phyloP scores from a whole-genome alignment of 2,888 invertebrate species.

The Siphlonurus alternatus region DNA sequence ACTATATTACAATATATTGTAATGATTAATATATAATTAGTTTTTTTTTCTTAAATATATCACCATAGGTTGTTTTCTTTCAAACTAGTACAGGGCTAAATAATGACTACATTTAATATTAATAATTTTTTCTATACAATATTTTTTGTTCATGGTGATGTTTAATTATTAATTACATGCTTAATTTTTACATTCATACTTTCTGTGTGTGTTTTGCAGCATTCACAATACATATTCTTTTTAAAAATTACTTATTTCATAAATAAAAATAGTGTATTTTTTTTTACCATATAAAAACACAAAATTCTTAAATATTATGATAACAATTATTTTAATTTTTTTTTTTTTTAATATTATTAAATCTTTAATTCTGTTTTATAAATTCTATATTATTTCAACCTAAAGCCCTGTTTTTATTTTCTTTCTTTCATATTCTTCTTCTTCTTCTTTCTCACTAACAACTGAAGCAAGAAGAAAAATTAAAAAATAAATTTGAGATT shows the following conservation, averaged over 20 bases:
- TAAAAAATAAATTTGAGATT: neutral
- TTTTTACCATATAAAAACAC: neutral
- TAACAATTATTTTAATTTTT: neutral
- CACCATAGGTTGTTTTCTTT: neutral
- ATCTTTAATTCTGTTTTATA: neutral
- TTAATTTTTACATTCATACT: neutral
- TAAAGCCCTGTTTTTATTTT: neutral
- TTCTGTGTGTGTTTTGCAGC: neutral
- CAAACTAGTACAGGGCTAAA: neutral
- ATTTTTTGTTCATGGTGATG: neutral
- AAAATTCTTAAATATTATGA: neutral
- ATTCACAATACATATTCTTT: neutral
- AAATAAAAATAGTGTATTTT: neutral
- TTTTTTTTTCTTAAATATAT: neutral
- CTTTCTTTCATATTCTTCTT: too few species aligned
- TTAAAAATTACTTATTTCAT: neutral
- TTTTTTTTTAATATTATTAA: neutral
- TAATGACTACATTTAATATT: neutral
- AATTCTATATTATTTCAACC: neutral
- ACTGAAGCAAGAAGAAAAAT: neutral
- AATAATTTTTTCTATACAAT: neutral
- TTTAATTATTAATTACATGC: too few species aligned
- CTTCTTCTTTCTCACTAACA: neutral
- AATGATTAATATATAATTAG: neutral
- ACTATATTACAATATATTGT: neutral